Evolutionary conservation across 1,140 invertebrate species (phyloP).

Genomic region (Heliconius melpomene): DNA sequence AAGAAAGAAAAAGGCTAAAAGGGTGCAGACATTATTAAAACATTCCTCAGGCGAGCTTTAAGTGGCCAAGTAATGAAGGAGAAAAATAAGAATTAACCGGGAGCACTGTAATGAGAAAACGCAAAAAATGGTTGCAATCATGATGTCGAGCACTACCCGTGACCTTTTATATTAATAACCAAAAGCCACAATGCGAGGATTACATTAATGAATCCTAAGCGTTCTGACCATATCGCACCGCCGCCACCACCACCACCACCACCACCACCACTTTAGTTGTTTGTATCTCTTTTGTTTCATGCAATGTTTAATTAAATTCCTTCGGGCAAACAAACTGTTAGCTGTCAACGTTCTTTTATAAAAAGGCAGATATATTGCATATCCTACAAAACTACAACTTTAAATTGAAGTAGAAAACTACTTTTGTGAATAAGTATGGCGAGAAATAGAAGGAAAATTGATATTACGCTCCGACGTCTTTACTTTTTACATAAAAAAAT

Average conservation of each 20-base stretch:
- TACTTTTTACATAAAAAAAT: slow-evolving; percentile 21
- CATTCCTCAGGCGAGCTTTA: slow-evolving; percentile 48
- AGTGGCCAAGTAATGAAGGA: slow-evolving; percentile 55
- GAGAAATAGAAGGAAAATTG: background rate
- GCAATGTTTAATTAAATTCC: slow-evolving; percentile 57
- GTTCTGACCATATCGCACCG: background rate
- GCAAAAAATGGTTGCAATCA: slow-evolving; percentile 43
- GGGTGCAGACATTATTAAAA: slow-evolving; percentile 47
- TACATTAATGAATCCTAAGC: slow-evolving; percentile 26
- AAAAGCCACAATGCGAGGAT: slow-evolving; percentile 20
- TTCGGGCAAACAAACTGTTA: slow-evolving; percentile 35
- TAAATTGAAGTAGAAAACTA: background rate
- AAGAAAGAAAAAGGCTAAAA: slow-evolving; percentile 43
- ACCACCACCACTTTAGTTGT: background rate
- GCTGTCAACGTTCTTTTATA: slow-evolving; percentile 5
- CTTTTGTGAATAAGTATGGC: background rate
- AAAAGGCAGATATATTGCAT: slow-evolving; percentile 10
- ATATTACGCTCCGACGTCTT: background rate
- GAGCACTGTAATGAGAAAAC: slow-evolving; percentile 46
- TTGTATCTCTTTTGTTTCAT: slow-evolving; percentile 11
- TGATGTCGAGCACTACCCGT: slow-evolving; percentile 36
- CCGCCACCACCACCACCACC: slow-evolving; percentile 10
- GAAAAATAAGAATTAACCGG: slow-evolving; percentile 45
- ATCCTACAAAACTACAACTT: background rate
- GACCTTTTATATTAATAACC: slow-evolving; percentile 44